Evolutionary conservation across 2,797 vertebrate species (phyloP).

Genomic region (Notamacropus eugenii): DNA sequence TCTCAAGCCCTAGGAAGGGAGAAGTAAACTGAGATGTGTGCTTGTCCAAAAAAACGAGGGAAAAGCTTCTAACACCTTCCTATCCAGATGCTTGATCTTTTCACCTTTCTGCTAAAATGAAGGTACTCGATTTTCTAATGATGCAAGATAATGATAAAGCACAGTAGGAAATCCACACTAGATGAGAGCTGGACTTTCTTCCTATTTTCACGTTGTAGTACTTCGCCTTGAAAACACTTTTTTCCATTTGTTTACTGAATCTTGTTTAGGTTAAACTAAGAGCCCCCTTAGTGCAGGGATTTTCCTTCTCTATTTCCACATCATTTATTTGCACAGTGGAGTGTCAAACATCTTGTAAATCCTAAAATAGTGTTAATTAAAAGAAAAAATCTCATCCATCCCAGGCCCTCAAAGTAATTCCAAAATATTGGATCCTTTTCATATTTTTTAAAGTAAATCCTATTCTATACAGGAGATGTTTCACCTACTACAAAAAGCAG

Average conservation of each 20-base stretch:
- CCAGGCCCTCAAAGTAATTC: neutral
- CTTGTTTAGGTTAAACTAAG: neutral
- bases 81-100: neutral
- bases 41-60: neutral
- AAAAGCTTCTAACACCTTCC: neutral
- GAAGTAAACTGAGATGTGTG: neutral
- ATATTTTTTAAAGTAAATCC: neutral
- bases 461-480: neutral
- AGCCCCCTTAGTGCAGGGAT: neutral
- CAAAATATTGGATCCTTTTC: neutral
- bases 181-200: neutral
- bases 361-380: neutral
- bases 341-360: neutral
- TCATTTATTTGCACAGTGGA: fast-evolving
- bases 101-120: neutral
- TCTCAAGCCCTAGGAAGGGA: neutral
- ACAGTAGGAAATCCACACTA: neutral
- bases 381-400: neutral
- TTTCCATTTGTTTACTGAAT: too few species aligned
- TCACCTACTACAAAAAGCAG: neutral
- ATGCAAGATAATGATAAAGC: neutral
- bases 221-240: neutral
- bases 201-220: neutral
- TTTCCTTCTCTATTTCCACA: neutral
- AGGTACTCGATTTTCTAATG: neutral